A percentile compares a stretch with the other conserved stretches of the same genome.
phyloP scores from a whole-genome alignment of 2,113 vertebrate species.

The Oreochromis niloticus region DNA sequence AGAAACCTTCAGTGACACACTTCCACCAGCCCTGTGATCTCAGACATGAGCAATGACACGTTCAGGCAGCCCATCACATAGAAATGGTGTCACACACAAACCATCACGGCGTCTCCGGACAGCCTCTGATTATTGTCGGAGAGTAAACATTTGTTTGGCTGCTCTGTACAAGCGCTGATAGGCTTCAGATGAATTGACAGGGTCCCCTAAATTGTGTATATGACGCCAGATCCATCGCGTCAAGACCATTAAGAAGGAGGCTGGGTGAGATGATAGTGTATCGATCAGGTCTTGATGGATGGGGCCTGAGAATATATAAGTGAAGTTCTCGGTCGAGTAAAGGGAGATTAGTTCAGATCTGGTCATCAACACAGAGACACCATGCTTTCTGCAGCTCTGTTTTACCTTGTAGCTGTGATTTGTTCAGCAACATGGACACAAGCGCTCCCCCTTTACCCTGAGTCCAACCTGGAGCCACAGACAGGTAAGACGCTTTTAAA shows the following conservation, averaged over 20 bases:
- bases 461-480: constrained; percentile 50
- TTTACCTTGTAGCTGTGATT: constrained; percentile 62
- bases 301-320: constrained; percentile 65
- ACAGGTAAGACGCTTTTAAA: constrained; percentile 56
- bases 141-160: constrained; percentile 73
- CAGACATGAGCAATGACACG: constrained; percentile 37
- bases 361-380: constrained; percentile 23
- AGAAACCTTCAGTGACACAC: not conserved
- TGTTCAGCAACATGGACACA: constrained; percentile 50
- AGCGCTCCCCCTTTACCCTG: constrained; percentile 67
- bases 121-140: constrained; percentile 47
- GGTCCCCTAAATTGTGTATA: constrained; percentile 54
- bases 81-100: constrained; percentile 46
- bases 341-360: constrained; percentile 12
- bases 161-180: constrained; percentile 75
- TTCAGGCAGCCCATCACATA: constrained; percentile 21
- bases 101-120: constrained; percentile 19
- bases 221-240: constrained; percentile 61
- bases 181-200: constrained; percentile 61
- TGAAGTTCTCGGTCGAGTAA: constrained; percentile 8
- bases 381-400: constrained; percentile 64
- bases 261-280: constrained; percentile 68
- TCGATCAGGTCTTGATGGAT: constrained; percentile 71
- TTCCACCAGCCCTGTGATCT: not conserved
- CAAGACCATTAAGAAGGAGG: constrained; percentile 66